Evolutionary conservation across 2,113 vertebrate genomes (phyloP).

Genomic region (Perca flavescens): DNA sequence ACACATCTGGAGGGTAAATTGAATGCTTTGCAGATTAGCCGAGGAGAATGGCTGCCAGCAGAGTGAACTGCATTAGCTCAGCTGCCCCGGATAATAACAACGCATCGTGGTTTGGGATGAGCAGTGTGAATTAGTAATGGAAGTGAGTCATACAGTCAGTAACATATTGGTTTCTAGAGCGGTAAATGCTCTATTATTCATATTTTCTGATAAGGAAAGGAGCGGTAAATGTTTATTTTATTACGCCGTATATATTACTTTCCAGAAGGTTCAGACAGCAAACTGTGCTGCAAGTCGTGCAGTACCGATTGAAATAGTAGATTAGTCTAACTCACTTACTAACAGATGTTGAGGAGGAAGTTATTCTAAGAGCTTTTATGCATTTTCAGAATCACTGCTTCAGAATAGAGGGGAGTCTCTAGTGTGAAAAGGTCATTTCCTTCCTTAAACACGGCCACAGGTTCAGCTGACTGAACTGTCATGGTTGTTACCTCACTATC

Average conservation of each 20-base stretch:
- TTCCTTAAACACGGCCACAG: not conserved
- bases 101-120: constrained; percentile 38
- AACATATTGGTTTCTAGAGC: constrained; percentile 48
- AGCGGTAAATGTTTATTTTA: constrained; percentile 1
- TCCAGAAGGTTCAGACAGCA: not conserved
- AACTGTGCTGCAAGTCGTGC: not conserved
- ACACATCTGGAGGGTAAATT: constrained; percentile 70
- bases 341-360: not conserved
- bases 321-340: not conserved
- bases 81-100: constrained; percentile 53
- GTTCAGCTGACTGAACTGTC: not conserved
- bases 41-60: constrained; percentile 28
- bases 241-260: not conserved
- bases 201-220: not conserved
- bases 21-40: constrained; percentile 60
- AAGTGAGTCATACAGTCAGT: constrained; percentile 60
- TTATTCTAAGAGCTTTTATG: not conserved
- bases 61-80: constrained; percentile 45
- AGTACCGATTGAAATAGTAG: not conserved
- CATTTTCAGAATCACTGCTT: not conserved
- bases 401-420: not conserved
- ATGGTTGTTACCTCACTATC: not conserved
- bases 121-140: constrained; percentile 60
- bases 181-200: constrained; percentile 18
- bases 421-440: not conserved